Percentiles rank a stretch among this genome's conserved stretches.
Evolutionary conservation across 2,888 invertebrate species (phyloP).

Genomic region (Microplitis manilae): DNA sequence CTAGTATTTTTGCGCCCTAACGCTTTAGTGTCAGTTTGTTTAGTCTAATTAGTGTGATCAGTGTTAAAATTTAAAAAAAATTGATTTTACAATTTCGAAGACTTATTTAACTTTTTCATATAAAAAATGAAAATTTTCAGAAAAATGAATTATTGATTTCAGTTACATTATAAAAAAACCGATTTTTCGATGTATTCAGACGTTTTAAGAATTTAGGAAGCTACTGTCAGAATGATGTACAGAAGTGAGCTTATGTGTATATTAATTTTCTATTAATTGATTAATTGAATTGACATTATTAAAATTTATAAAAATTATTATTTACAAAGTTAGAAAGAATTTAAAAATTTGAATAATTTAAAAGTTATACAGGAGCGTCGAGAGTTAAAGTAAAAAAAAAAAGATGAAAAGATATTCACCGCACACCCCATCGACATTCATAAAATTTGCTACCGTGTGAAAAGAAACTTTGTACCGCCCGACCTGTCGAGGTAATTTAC

Average conservation of each 20-base stretch:
- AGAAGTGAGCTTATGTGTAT: not conserved
- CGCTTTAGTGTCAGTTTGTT: too few species aligned
- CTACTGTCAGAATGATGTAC: not conserved
- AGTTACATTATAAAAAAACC: too few species aligned
- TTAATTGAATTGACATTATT: not conserved
- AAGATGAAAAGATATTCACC: conserved; percentile 19
- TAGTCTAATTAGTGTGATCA: too few species aligned
- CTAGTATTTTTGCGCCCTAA: too few species aligned
- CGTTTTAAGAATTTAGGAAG: too few species aligned
- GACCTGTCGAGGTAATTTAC: conserved; percentile 31
- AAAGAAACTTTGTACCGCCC: conserved; percentile 34
- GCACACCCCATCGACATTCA: conserved; percentile 51
- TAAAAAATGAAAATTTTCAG: too few species aligned
- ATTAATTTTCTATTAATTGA: not conserved
- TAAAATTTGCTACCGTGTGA: conserved; percentile 40
- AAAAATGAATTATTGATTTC: too few species aligned
- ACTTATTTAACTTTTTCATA: too few species aligned
- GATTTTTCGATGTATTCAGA: too few species aligned
- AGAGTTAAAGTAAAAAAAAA: not conserved
- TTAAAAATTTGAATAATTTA: conserved; percentile 23
- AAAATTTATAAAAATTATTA: not conserved
- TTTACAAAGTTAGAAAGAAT: not conserved
- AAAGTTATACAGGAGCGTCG: not conserved
- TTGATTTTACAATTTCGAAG: too few species aligned
- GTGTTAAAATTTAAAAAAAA: too few species aligned